phyloP scores from a whole-genome alignment of 1,140 invertebrate species.

The Zaprionus inermis region DNA sequence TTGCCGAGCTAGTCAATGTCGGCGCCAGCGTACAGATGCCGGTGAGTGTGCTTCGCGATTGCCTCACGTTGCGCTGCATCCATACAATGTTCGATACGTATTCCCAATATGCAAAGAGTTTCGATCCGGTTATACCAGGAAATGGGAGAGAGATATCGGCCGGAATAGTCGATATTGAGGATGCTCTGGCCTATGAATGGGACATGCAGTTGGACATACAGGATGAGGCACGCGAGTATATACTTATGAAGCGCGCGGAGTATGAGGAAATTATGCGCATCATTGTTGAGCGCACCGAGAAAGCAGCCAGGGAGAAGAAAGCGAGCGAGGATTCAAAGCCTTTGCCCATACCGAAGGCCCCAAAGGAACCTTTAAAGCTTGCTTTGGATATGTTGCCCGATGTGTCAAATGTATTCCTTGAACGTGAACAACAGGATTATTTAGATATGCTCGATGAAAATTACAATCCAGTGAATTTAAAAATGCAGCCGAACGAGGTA shows the following conservation, averaged over 20 bases:
- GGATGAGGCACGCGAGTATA: conserved; percentile 34
- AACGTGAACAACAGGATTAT: conserved; percentile 58
- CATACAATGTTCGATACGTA: conserved; percentile 61
- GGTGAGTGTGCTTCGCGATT: conserved; percentile 49
- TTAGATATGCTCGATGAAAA: conserved; percentile 48
- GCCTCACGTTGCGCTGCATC: conserved; percentile 68
- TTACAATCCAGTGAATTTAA: conserved; percentile 56
- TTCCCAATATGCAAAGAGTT: conserved; percentile 69
- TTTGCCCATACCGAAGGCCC: conserved; percentile 48
- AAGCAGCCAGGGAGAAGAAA: conserved; percentile 33
- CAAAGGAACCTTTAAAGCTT: conserved; percentile 47
- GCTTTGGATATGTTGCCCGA: conserved; percentile 54
- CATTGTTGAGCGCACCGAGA: conserved; percentile 42
- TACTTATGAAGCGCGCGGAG: conserved; percentile 32
- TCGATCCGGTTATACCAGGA: conserved; percentile 16
- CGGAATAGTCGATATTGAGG: conserved; percentile 57
- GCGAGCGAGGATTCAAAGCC: conserved; percentile 1
- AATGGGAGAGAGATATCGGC: conserved; percentile 43
- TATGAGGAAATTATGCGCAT: conserved; percentile 59
- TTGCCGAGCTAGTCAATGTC: conserved; percentile 42
- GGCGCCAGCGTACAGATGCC: conserved; percentile 58
- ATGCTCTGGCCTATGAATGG: conserved; percentile 66
- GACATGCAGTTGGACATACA: conserved; percentile 53
- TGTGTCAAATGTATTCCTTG: conserved; percentile 38
- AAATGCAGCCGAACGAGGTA: conserved; percentile 55